Evolutionary conservation across 1,140 invertebrate species (phyloP).

Genomic region (Lasaia peninsularis): DNA sequence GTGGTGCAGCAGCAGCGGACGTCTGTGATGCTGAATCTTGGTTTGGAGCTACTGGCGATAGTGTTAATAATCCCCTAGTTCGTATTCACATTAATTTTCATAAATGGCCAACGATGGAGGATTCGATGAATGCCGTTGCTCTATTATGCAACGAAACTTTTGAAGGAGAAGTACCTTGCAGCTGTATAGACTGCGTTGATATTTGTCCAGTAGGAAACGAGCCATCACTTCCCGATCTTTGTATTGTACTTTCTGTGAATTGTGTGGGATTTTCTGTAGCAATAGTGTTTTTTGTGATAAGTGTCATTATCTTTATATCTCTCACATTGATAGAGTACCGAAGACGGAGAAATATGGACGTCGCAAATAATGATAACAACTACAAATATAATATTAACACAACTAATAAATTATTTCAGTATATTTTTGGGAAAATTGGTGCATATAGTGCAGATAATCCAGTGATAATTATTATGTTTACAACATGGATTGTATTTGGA

Average conservation of each 20-base stretch:
- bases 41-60: slow-evolving; percentile 81
- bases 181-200: slow-evolving; percentile 86
- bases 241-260: slow-evolving; percentile 49
- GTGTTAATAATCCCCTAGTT: slow-evolving; percentile 58
- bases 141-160: slow-evolving; percentile 80
- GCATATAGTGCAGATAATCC: slow-evolving; percentile 82
- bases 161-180: slow-evolving; percentile 80
- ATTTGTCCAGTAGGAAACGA: slow-evolving; percentile 79
- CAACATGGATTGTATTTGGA: slow-evolving; percentile 77
- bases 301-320: slow-evolving; percentile 41
- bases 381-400: slow-evolving; percentile 27
- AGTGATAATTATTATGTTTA: slow-evolving; percentile 78
- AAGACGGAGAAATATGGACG: slow-evolving; percentile 22
- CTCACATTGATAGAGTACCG: slow-evolving; percentile 42
- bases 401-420: slow-evolving; percentile 46
- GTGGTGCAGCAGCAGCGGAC: slow-evolving; percentile 75
- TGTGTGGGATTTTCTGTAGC: slow-evolving; percentile 55
- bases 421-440: slow-evolving; percentile 48
- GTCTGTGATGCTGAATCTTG: slow-evolving; percentile 77
- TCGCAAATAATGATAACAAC: slow-evolving; percentile 15
- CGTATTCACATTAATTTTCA: slow-evolving; percentile 84
- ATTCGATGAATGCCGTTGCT: slow-evolving; percentile 75
- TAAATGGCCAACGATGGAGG: slow-evolving; percentile 48
- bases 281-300: slow-evolving; percentile 47
- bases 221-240: slow-evolving; percentile 55